Base-by-base conservation (phyloP, 64 coral and sea anemone species). In the Pocillopora damicornis region DNA sequence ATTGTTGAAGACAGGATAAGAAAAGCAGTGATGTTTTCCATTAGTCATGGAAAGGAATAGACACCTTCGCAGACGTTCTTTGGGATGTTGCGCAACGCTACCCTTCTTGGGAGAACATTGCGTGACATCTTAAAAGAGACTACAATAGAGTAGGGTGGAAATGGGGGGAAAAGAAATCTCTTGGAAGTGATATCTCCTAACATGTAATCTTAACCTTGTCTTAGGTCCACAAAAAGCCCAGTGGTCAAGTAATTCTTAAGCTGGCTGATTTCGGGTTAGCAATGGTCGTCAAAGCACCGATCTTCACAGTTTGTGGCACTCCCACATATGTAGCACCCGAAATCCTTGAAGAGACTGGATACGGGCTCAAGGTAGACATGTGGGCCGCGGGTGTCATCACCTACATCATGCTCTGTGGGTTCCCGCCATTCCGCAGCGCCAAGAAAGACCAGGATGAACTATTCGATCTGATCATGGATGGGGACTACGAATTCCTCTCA, bases 391-490 rank as follows among this genome's bases (percentile, higher is more conserved):
- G 97, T 61, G 93, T 99, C 15, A 99, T 99, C 42, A 90, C 93
- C 1, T 99, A 99, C 22, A 99, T 99, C 78, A 99, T 99, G 97
- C 90, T 99, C 25, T 99, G 97, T 73, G 97, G 97, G 51, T 99
- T 99, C 88, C 97, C 97, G 83, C 97, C 97, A 22, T 99, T 99
- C 61, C 97, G 93, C 8, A 99, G 97, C 80, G 82, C 97, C 58
- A 95, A 95, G 17, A 90, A 90, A 26, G 97, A 99, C 74, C 97
- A 99, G 63, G 97, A 99, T 42, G 97, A 99, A 68, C 69, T 99
- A 13, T 99, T 99, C 42, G 93, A 99, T 26, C 74, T 95, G 36
- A 91, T 91, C 18, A 86, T 86, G 35, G 81, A 82, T 0, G 90
- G 81, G 4, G 90, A 91, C 37, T 86, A 78, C 45, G 82, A 91